phyloP scores from a whole-genome alignment of 2,797 vertebrate genomes.

The Chaenodraco wilsoni region DNA sequence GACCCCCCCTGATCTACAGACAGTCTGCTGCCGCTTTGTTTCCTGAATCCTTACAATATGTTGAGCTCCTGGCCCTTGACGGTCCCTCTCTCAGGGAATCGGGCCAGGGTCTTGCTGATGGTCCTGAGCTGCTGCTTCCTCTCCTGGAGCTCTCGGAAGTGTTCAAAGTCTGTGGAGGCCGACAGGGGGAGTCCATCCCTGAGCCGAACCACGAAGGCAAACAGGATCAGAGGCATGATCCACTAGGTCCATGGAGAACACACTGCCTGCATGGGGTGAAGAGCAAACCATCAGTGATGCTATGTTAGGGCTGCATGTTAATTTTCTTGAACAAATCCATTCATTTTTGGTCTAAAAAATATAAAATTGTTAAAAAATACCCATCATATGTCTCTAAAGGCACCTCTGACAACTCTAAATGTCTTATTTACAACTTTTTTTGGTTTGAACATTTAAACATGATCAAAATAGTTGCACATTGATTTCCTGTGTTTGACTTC shows the following conservation, averaged over 20 bases:
- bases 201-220: slow-evolving; percentile 93
- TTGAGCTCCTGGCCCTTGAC: slow-evolving; percentile 86
- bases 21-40: slow-evolving; percentile 8
- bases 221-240: slow-evolving; percentile 97
- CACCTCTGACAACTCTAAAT: background rate
- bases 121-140: slow-evolving; percentile 90
- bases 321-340: background rate
- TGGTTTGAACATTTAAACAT: too few relatives aligned
- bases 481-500: background rate
- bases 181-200: slow-evolving; percentile 97
- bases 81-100: slow-evolving; percentile 86
- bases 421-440: background rate
- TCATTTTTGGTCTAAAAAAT: background rate
- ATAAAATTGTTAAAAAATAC: background rate
- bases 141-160: slow-evolving; percentile 89
- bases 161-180: slow-evolving; percentile 95
- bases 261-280: slow-evolving; percentile 74
- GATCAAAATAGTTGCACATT: background rate
- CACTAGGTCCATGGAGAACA: slow-evolving; percentile 82
- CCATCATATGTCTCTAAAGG: background rate
- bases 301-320: background rate
- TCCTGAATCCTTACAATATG: slow-evolving; percentile 86
- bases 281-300: background rate
- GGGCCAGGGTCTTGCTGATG: slow-evolving; percentile 83
- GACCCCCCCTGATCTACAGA: background rate